Evolutionary conservation across 2,797 vertebrate genomes (phyloP), one percentile per base, ranked within the genome.

Genomic region (Jordanella pulchra): DNA sequence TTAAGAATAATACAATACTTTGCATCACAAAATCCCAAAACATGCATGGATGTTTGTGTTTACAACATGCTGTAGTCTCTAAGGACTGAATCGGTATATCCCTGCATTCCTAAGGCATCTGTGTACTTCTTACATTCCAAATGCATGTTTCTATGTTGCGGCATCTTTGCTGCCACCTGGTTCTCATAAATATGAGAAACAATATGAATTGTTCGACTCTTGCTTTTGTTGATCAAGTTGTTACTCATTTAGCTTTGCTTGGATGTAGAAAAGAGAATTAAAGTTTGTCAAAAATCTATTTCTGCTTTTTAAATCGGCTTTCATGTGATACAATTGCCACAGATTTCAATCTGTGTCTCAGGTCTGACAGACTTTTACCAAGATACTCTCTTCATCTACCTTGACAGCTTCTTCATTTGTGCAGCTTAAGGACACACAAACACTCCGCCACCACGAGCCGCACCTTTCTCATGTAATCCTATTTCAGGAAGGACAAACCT

Each of bases 381-480:
- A 58, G 73, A 76, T 86, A 61, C 53, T 47, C 64, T 83, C 68
- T 82, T 74, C 42, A 67, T 82, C 84, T 69, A 77, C 73, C 72
- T 70, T 64, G 45, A 44, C 63, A 64, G 53, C 54, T 35, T 69
- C 67, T 83, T 81, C 64, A 70, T 73, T 64, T 71, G 65, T 32
- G 72, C 32, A 66, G 55, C 30, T 45, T 23, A 70, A 48, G 30
- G n/a, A 51, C 55, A 73, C 68, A 81, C 65, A 75, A 69, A 75
- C 65, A 82, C 80, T 77, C 79, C 79, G 73, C 69, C 28, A 42
- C 74, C 72, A 65, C 74, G 67, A 87, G 78, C 87, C 93, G 92
- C 91, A 91, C 93, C 93, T 94, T 89, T 70, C 74, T 87, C 56
- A 81, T 82, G 76, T 91, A 85, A 89, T 89, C 84, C 82, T 86